phyloP scores from a whole-genome alignment of 2,113 vertebrate genomes.

The Oreochromis aureus region DNA sequence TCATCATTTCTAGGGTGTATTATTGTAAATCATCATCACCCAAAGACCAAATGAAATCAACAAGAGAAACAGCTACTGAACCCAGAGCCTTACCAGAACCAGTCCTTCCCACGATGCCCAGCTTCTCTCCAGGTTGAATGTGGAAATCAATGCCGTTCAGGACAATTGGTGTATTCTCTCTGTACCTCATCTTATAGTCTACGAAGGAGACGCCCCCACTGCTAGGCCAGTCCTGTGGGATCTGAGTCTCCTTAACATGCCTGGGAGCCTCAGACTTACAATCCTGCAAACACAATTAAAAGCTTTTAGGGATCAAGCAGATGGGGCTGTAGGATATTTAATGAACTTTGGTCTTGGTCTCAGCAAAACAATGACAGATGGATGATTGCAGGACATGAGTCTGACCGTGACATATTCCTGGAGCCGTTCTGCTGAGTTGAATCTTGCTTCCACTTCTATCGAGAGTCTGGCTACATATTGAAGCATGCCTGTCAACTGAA shows the following conservation, averaged over 20 bases:
- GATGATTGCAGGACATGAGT: neutral
- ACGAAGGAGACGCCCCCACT: slow-evolving; percentile 71
- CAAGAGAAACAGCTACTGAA: neutral
- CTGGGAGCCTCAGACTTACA: slow-evolving; percentile 69
- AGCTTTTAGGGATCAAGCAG: neutral
- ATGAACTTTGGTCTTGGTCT: neutral
- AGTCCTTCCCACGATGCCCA: slow-evolving; percentile 79
- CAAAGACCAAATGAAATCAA: neutral
- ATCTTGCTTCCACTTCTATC: neutral
- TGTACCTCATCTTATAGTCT: slow-evolving; percentile 78
- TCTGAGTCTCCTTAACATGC: slow-evolving; percentile 8
- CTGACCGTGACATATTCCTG: neutral
- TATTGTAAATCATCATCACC: neutral
- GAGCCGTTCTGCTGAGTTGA: neutral
- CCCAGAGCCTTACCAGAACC: slow-evolving; percentile 64
- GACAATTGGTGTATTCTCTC: slow-evolving; percentile 73
- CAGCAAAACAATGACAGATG: neutral
- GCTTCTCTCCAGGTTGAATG: slow-evolving; percentile 69
- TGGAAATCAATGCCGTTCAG: slow-evolving; percentile 67
- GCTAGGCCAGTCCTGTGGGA: slow-evolving; percentile 70
- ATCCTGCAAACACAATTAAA: slow-evolving; percentile 33
- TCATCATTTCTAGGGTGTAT: neutral
- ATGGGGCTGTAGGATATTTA: neutral
- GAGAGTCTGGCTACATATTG: neutral
- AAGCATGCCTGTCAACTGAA: neutral